Evolutionary conservation across 2,113 vertebrate genomes (phyloP).

Genomic region (Puffinus mauretanicus): DNA sequence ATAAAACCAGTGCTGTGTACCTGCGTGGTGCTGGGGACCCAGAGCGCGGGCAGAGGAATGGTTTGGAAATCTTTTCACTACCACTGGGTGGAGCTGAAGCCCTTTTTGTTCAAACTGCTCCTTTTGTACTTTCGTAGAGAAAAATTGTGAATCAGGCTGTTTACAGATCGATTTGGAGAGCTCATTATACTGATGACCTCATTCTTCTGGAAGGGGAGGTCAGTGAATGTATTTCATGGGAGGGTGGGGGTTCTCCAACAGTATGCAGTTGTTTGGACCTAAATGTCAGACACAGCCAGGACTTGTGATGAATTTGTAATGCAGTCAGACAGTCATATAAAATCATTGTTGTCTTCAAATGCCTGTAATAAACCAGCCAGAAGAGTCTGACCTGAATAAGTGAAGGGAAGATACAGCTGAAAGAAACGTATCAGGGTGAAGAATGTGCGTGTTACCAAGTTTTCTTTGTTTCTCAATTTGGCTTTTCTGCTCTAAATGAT

Average conservation of each 20-base stretch:
- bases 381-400: background rate
- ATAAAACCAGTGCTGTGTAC: accelerated
- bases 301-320: background rate
- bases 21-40: background rate
- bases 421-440: background rate
- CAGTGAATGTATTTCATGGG: background rate
- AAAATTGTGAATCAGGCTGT: background rate
- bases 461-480: background rate
- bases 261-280: background rate
- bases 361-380: background rate
- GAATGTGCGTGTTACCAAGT: background rate
- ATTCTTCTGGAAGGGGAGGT: background rate
- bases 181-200: background rate
- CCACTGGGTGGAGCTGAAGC: constrained; percentile 55
- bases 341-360: background rate
- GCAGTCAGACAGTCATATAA: background rate
- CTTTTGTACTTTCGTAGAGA: accelerated
- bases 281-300: background rate
- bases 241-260: background rate
- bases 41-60: background rate
- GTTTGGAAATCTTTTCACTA: background rate
- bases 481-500: background rate
- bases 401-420: background rate
- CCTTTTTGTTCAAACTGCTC: background rate
- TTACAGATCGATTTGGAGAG: background rate